Base-by-base conservation (phyloP, 2,797 vertebrate species). In the Babyrousa celebensis region DNA sequence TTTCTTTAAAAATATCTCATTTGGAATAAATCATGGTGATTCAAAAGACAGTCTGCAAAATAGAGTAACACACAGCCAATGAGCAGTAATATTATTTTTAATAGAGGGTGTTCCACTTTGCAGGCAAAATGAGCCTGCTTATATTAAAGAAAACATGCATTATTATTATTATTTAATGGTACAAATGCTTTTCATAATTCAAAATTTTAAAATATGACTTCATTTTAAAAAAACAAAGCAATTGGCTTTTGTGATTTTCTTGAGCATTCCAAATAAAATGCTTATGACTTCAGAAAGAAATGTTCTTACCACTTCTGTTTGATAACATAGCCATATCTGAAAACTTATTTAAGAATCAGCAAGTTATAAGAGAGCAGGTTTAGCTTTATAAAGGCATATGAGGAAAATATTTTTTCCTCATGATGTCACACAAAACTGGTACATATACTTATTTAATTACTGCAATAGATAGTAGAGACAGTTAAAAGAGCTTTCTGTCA, bases 341-440 rank as follows among this genome's bases (percentile, higher is more conserved):
- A 97, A 96, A 88, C 48, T 65, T 68, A 90, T 78, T 75, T 95
- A 87, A 85, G 58, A 75, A 74, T 87, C 65, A 89, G 11, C 52
- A 27, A 70, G n/a, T 52, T 87, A 52, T 8, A 83, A 82, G 32
- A 82, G 14, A 85, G 12, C 54, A 91, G 62, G 20, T 43, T 79
- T 70, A 85, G 29, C 43, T 92, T 92, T 91, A 84, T 74, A 90
- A 80, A 36, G 54, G 80, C 27, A 91, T 36, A 18, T 86, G 80
- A 93, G 29, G 25, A 94, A 95, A 91, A 6, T 40, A 43, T 29
- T 75, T 94, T 65, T 95, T 72, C 23, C 54, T 21, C 52, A 58
- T 25, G 60, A 63, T 75, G 40, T 48, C 94, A 40, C 56, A 83
- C 43, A 84, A 89, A 97, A 89, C 48, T 88, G 90, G 72, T 68